These are phyloP conservation scores for Platycheirus albimanus DNA, from an alignment of 2,888 invertebrate species.

Conservation along the genomic window DNA sequence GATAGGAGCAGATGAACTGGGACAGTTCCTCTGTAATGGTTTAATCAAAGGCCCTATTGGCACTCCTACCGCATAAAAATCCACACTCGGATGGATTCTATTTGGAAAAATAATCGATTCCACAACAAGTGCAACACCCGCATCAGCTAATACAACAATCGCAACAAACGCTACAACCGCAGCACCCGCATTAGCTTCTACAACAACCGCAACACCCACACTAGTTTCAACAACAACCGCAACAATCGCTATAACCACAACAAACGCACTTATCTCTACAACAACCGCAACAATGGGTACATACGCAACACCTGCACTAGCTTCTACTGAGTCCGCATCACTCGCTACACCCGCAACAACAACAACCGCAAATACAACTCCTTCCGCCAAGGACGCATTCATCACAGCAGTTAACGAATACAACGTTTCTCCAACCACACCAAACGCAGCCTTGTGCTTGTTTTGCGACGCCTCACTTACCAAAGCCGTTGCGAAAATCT, in stretches of 20 bases:
- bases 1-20: slow-evolving; percentile 52
- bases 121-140: neutral
- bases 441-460: neutral
- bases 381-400: neutral
- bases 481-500: slow-evolving; percentile 19
- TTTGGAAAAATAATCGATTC: slow-evolving; percentile 7
- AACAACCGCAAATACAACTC: neutral
- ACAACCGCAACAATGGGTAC: neutral
- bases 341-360: neutral
- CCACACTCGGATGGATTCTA: slow-evolving; percentile 15
- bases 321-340: neutral
- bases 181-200: no score
- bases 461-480: slow-evolving; percentile 8
- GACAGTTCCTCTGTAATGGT: slow-evolving; percentile 23
- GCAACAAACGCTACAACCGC: neutral
- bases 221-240: no score
- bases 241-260: no score
- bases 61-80: slow-evolving; percentile 28
- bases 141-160: neutral
- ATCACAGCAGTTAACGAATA: neutral
- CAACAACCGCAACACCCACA: no score
- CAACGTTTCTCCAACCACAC: neutral
- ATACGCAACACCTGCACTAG: neutral
- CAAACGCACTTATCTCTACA: no score
- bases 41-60: slow-evolving; percentile 39